Evolutionary conservation across 1,140 invertebrate species (phyloP).

Genomic region (Caenorhabditis inopinata): DNA sequence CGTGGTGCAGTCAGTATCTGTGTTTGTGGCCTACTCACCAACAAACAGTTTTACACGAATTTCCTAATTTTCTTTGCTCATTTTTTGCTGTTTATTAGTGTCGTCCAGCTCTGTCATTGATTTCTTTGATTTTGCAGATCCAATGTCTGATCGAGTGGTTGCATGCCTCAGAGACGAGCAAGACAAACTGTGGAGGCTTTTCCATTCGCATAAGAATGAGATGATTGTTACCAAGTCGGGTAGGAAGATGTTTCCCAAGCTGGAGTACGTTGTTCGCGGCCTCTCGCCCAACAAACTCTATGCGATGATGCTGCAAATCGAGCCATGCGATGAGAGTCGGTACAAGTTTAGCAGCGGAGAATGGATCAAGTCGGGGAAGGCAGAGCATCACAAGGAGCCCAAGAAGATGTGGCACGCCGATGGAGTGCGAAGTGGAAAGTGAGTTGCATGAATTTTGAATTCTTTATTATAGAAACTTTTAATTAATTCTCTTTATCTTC

Average conservation of each 20-base stretch:
- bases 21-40: too few species aligned
- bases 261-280: background rate
- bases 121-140: background rate
- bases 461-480: too few species aligned
- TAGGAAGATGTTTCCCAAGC: constrained; percentile 2
- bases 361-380: background rate
- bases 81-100: background rate
- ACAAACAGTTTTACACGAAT: too few species aligned
- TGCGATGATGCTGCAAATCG: constrained; percentile 10
- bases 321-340: background rate
- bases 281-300: background rate
- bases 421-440: background rate
- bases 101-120: background rate
- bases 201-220: constrained; percentile 5
- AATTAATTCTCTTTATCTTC: too few species aligned
- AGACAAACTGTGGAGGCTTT: background rate
- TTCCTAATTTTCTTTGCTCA: background rate
- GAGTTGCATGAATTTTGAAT: background rate
- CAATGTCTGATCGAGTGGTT: background rate
- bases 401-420: constrained; percentile 7
- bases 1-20: too few species aligned
- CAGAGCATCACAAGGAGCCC: background rate
- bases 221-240: constrained; percentile 16
- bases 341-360: constrained; percentile 1
- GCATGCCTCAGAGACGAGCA: background rate